Percentiles rank a stretch among this genome's conserved stretches.
Evolutionary conservation across 2,797 vertebrate species (phyloP).

Genomic region (Enteromius anoplus): DNA sequence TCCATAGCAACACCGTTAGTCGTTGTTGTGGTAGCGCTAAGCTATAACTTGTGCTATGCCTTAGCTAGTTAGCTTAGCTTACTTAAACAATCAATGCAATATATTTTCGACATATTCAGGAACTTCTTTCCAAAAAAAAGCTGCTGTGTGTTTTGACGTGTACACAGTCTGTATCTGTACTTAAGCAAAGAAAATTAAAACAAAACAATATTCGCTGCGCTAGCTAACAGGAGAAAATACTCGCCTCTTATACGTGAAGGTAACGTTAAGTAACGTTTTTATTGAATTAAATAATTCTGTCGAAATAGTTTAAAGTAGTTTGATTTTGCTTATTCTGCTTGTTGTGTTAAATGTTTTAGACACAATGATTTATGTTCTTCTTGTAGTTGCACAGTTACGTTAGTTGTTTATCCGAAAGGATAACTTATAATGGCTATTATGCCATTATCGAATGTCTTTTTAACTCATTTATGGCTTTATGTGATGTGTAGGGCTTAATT

Average conservation of each 20-base stretch:
- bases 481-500: neutral
- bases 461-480: neutral
- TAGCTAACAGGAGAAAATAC: neutral
- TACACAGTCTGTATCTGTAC: neutral
- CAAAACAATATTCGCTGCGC: neutral
- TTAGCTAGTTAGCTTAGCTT: slow-evolving; percentile 24
- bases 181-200: neutral
- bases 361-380: neutral
- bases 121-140: too few relatives aligned
- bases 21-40: neutral
- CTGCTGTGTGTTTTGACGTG: neutral
- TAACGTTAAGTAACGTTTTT: neutral
- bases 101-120: neutral
- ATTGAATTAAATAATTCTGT: neutral
- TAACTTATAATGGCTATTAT: neutral
- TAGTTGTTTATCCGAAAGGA: neutral
- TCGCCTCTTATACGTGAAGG: neutral
- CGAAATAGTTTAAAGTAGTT: neutral
- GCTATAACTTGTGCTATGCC: neutral
- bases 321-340: neutral
- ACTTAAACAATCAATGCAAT: neutral
- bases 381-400: neutral
- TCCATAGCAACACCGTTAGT: slow-evolving; percentile 49
- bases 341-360: neutral
- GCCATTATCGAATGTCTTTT: neutral